Evolutionary conservation across 2,797 vertebrate species (phyloP).

Genomic region (Cossypha niveicapilla): DNA sequence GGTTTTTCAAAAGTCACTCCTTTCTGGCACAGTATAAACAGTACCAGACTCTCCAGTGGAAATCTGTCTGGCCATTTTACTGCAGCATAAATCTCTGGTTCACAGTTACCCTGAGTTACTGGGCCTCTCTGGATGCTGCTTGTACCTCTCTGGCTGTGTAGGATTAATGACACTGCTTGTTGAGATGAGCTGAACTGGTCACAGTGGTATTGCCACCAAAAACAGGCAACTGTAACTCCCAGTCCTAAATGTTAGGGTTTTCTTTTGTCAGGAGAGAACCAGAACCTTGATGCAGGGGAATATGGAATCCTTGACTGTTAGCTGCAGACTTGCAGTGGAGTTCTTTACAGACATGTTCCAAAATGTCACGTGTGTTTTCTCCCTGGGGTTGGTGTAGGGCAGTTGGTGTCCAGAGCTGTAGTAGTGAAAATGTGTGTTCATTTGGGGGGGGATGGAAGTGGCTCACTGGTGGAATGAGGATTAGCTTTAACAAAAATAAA

Average conservation of each 20-base stretch:
- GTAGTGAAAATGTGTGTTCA: neutral
- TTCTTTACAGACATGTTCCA: neutral
- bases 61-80: neutral
- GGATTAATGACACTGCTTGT: neutral
- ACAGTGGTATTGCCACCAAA: neutral
- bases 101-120: neutral
- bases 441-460: neutral
- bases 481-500: slow-evolving; percentile 22
- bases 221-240: neutral
- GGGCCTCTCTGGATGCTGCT: neutral
- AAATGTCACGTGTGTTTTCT: neutral
- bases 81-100: neutral
- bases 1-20: neutral
- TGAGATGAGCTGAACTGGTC: neutral
- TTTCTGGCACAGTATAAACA: neutral
- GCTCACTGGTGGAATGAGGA: neutral
- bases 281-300: neutral
- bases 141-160: neutral
- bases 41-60: neutral
- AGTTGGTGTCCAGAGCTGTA: neutral
- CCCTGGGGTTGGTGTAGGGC: neutral
- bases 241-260: neutral
- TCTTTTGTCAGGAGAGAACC: neutral
- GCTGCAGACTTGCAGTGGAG: neutral
- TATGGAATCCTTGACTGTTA: neutral